Percentiles rank a stretch among this genome's conserved stretches.
These are phyloP conservation scores for Thera obeliscata DNA, from an alignment of 2,888 invertebrate genomes.

Conservation along the genomic window DNA sequence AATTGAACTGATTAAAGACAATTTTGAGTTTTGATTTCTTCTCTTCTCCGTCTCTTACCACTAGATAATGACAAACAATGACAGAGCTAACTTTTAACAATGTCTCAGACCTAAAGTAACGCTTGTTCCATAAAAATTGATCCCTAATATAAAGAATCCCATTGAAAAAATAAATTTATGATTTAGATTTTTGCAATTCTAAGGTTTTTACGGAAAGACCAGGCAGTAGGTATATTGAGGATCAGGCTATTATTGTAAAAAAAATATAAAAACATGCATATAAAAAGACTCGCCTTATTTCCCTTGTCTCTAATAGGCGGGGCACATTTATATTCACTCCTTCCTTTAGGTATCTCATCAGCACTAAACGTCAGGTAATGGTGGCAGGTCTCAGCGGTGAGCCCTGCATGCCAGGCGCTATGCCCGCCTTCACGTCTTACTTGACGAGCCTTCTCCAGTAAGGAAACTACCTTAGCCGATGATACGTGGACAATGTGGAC, in stretches of 20 bases:
- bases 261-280: background rate
- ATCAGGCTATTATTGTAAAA: background rate
- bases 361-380: slow-evolving; percentile 88
- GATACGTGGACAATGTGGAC: slow-evolving; percentile 89
- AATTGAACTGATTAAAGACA: too few relatives aligned
- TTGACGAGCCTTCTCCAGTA: slow-evolving; percentile 81
- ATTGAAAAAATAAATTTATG: too few relatives aligned
- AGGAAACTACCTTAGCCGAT: slow-evolving; percentile 83
- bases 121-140: too few relatives aligned
- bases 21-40: too few relatives aligned
- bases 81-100: too few relatives aligned
- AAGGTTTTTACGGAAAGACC: too few relatives aligned
- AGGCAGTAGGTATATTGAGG: too few relatives aligned
- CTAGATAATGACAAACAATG: too few relatives aligned
- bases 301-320: slow-evolving; percentile 87
- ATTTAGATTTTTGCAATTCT: too few relatives aligned
- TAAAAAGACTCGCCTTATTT: slow-evolving; percentile 79
- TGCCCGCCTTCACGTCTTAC: slow-evolving; percentile 78
- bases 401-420: slow-evolving; percentile 75
- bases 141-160: too few relatives aligned
- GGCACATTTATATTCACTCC: slow-evolving; percentile 89
- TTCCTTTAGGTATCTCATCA: slow-evolving; percentile 86
- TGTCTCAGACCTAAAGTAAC: too few relatives aligned
- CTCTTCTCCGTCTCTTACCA: too few relatives aligned
- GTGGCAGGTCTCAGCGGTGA: slow-evolving; percentile 90